Conservation (phyloP, 2,113 vertebrate species). For the Scolopax mira region DNA sequence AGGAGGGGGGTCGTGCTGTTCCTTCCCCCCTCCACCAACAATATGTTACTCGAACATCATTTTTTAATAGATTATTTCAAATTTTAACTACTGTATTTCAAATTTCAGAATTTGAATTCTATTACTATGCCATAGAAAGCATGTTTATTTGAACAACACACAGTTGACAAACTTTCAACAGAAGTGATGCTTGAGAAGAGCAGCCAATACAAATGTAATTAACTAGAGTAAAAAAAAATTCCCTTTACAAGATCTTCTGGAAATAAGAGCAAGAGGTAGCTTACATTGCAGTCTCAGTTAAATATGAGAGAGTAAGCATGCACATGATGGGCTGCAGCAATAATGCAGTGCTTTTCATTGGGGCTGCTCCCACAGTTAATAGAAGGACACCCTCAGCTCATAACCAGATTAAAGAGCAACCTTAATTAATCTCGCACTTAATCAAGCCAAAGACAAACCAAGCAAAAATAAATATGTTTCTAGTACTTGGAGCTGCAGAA, state of each 20-base stretch:
- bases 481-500: background rate
- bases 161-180: background rate
- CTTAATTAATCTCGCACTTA: background rate
- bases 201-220: background rate
- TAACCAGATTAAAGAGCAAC: background rate
- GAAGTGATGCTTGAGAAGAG: background rate
- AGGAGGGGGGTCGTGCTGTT: no score
- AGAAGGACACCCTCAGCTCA: background rate
- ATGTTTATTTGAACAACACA: background rate
- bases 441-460: background rate
- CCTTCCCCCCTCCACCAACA: background rate
- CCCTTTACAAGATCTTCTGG: background rate
- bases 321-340: background rate
- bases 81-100: background rate
- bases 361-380: background rate
- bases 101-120: no score
- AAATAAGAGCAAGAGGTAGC: background rate
- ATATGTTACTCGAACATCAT: background rate
- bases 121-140: background rate
- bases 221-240: background rate
- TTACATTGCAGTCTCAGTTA: background rate
- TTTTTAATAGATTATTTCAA: background rate
- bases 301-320: background rate
- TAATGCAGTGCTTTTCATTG: accelerated
- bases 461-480: background rate